Evolutionary conservation across 2,888 invertebrate genomes (phyloP), one percentile per base, ranked within the genome.

Genomic region (Leptinotarsa tumamoca): DNA sequence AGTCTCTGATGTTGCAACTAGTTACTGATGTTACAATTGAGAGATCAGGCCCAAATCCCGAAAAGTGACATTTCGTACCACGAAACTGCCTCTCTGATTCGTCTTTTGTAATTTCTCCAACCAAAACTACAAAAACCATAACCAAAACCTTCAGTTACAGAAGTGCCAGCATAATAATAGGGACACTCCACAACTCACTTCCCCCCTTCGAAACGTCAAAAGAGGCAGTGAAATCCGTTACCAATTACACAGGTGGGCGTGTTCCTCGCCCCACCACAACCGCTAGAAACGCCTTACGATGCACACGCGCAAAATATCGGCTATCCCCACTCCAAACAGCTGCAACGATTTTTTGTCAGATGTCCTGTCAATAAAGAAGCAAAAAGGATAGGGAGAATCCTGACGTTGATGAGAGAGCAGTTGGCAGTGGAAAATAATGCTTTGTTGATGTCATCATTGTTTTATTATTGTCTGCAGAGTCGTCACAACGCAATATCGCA

Each of bases 341-440:
- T 87, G 87, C 86, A 85, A 86, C 82, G 86, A 86, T 86, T 86
- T 87, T 86, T 86, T 85, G 80, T 82, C 83, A 81, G 82, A 83
- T 81, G 83, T 84, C 81, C 82, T 82, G 85, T 85, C 85, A 85
- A 86, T 84, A 83, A 83, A 83, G 79, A 80, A 82, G 81, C 78
- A 82, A 82, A 81, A 80, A 77, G 77, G 79, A 80, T 78, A 76
- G 78, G 77, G 77, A 73, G 68, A 58, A 21, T 51, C 71, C 23
- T 68, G 82, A 82, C 81, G 80, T 82, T 83, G 82, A 81, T 80
- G 80, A 80, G 82, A 43, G 52, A 52, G 52, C 83, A 83, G 83
- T 83, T 83, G 82, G 81, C 74, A 76, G 77, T 15, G 51, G 58
- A 61, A 74, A 67, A 67, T 74, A 51, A 67, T 76, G 75, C 71